Evolutionary conservation across 2,113 vertebrate species (phyloP).

Genomic region (Calidris pugnax): DNA sequence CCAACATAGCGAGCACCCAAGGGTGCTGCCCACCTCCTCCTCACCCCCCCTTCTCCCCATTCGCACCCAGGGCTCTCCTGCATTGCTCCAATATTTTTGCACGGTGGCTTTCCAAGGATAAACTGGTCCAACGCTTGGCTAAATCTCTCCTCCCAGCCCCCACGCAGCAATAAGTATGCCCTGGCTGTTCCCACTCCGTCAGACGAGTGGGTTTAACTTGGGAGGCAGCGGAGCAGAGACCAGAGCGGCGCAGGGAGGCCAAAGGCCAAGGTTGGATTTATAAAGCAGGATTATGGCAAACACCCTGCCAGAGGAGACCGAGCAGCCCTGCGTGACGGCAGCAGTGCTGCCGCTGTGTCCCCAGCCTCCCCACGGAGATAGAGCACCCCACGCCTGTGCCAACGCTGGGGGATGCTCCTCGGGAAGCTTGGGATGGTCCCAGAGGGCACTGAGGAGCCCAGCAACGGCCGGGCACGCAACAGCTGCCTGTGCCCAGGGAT

Average conservation of each 20-base stretch:
- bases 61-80: background rate
- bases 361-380: background rate
- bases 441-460: background rate
- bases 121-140: background rate
- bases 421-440: background rate
- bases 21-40: background rate
- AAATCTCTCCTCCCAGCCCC: background rate
- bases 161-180: background rate
- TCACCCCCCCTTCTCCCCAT: background rate
- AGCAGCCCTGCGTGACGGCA: background rate
- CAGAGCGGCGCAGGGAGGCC: background rate
- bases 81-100: background rate
- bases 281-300: background rate
- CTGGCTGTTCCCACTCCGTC: background rate
- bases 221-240: slow-evolving; percentile 17
- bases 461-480: fast-evolving
- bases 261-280: slow-evolving; percentile 27
- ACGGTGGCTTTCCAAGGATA: background rate
- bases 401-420: background rate
- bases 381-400: fast-evolving
- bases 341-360: background rate
- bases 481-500: background rate
- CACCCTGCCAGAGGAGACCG: background rate
- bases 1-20: background rate
- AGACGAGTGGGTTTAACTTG: background rate